Evolutionary conservation across 2,888 invertebrate species (phyloP), one percentile per base, ranked within the genome.

Genomic region (Ischnus inquisitorius): DNA sequence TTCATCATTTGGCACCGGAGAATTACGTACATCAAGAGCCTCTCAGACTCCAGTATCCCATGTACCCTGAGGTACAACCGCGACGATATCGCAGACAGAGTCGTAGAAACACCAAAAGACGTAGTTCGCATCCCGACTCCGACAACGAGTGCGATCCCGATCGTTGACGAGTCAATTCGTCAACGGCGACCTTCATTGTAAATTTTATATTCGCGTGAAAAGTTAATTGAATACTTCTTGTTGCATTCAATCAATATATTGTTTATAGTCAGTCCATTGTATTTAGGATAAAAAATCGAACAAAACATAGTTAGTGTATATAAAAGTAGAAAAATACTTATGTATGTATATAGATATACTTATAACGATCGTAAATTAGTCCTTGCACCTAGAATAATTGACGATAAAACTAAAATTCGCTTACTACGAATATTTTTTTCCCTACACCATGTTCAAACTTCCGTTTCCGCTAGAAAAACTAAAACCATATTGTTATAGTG

Each of bases 101-200:
- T 67, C 57, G 77, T 43, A 22, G 57, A 76, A 10, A 75, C 1
- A 16, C 1, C 6, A n/a, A 74, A 79, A 46, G 76, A 79, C 3
- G 22, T 46, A 16, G 14, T n/a, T 22, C 43, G 19, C 8, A 25
- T 68, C 3, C 43, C 19, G 57, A 72, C 14, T 46, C 62, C 12
- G 62, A 62, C 46, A 46, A 62, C 48, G 74, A 74, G n/a, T 25
- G 28, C 46, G 74, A 74, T 5, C 16, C 62, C 41, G 74, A 74
- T 74, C 74, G 74, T 16, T 74, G 12, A 62, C 19, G 14, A 41
- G 16, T 5, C 14, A 41, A 22, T 19, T 43, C 1, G 5, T 65
- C 3, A 25, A 19, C 12, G 12, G 19, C 12, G 22, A 43, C 14
- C 6, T 19, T 12, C 12, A 65, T 39, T 19, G 41, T 65, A 65